Conservation (phyloP, 2,797 vertebrate species). For the Apogon talboti region DNA sequence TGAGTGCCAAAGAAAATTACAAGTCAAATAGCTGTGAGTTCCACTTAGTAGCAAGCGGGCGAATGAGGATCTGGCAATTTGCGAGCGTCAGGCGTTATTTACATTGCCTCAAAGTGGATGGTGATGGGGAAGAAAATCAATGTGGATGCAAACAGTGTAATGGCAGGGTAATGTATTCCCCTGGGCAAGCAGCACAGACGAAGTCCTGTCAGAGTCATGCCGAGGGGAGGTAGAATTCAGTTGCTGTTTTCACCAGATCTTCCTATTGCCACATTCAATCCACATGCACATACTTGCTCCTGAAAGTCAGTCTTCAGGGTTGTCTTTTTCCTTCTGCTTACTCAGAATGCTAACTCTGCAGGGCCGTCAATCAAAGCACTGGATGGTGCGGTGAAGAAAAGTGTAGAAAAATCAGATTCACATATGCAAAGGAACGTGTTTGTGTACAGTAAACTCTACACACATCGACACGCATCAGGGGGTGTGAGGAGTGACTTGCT, state of each 20-base stretch:
- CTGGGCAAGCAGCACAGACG: slow-evolving; percentile 32
- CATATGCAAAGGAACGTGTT: slow-evolving; percentile 24
- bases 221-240: slow-evolving; percentile 32
- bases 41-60: slow-evolving; percentile 57
- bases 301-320: slow-evolving; percentile 39
- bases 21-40: slow-evolving; percentile 70
- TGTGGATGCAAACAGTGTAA: slow-evolving; percentile 71
- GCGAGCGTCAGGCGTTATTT: slow-evolving; percentile 65
- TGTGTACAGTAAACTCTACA: slow-evolving; percentile 13
- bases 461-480: slow-evolving; percentile 8
- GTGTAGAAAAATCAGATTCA: slow-evolving; percentile 14
- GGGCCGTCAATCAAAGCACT: slow-evolving; percentile 45
- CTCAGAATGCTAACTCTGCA: slow-evolving; percentile 48
- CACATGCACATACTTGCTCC: slow-evolving; percentile 38
- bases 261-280: slow-evolving; percentile 59
- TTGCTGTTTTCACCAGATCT: slow-evolving; percentile 32
- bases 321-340: slow-evolving; percentile 31
- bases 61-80: slow-evolving; percentile 64
- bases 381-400: slow-evolving; percentile 12
- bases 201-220: slow-evolving; percentile 48
- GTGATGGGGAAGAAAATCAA: slow-evolving; percentile 70
- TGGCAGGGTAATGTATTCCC: slow-evolving; percentile 65
- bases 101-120: slow-evolving; percentile 68
- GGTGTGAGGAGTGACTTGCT: slow-evolving; percentile 26
- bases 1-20: slow-evolving; percentile 61